Evolutionary conservation across 2,888 invertebrate species (phyloP).

Genomic region (Tuberolachnus salignus): DNA sequence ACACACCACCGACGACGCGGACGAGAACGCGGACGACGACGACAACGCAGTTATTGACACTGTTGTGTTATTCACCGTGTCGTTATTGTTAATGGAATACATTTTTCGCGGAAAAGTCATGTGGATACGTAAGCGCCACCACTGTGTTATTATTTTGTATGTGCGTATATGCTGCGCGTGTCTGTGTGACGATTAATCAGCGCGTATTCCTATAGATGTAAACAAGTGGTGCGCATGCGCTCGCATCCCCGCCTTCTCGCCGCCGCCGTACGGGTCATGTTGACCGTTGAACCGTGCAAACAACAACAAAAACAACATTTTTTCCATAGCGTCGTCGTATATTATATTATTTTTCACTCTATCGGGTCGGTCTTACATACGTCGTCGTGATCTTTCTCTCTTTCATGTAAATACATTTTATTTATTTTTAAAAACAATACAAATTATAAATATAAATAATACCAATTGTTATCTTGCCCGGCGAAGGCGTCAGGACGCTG

Average conservation of each 20-base stretch:
- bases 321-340: constrained; percentile 35
- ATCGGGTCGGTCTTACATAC: not conserved
- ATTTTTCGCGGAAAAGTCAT: constrained; percentile 56
- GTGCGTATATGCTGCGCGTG: constrained; percentile 27
- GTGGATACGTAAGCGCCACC: constrained; percentile 56
- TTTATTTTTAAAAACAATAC: too few relatives aligned
- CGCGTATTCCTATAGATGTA: constrained; percentile 62
- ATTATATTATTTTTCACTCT: constrained; percentile 3
- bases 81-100: constrained; percentile 47
- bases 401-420: not conserved
- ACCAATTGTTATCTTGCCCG: not conserved
- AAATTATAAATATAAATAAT: not conserved
- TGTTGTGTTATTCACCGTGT: constrained; percentile 12
- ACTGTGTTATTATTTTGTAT: constrained; percentile 30
- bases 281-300: constrained; percentile 58
- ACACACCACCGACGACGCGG: not conserved
- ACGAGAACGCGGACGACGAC: not conserved
- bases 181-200: constrained; percentile 45
- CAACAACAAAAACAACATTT: constrained; percentile 57
- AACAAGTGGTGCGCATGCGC: constrained; percentile 66
- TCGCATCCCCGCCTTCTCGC: constrained; percentile 31
- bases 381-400: constrained; percentile 16
- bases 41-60: constrained; percentile 22
- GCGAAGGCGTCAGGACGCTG: too few relatives aligned
- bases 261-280: constrained; percentile 59